A percentile compares a stretch with the other conserved stretches of the same genome.
Evolutionary conservation across 1,140 invertebrate species (phyloP).

Genomic region (Drosophila willistoni): DNA sequence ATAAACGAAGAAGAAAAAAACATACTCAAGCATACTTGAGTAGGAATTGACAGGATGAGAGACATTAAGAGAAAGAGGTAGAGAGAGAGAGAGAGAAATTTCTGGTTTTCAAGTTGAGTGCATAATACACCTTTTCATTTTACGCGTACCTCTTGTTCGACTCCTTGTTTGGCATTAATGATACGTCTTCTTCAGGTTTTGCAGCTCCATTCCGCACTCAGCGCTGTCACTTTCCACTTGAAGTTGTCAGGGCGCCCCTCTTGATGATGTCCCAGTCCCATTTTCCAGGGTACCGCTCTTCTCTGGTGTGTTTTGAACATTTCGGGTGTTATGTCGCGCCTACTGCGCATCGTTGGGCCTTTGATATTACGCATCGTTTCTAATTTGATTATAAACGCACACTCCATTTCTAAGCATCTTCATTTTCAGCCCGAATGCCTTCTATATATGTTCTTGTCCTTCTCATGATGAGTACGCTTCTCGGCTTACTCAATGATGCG

Average conservation of each 20-base stretch:
- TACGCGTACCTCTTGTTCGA: slow-evolving; percentile 62
- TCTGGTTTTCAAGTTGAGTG: slow-evolving; percentile 57
- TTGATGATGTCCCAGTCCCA: slow-evolving; percentile 50
- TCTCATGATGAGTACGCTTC: slow-evolving; percentile 67
- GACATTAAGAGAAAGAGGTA: slow-evolving; percentile 14
- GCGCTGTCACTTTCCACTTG: slow-evolving; percentile 73
- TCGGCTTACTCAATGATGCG: slow-evolving; percentile 78
- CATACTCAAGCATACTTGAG: slow-evolving; percentile 56
- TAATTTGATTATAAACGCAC: slow-evolving; percentile 82
- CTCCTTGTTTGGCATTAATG: slow-evolving; percentile 76
- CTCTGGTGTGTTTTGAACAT: slow-evolving; percentile 65
- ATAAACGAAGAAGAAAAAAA: background rate
- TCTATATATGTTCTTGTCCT: slow-evolving; percentile 22
- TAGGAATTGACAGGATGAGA: slow-evolving; percentile 64
- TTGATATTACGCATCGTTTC: slow-evolving; percentile 80
- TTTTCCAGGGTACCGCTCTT: slow-evolving; percentile 52
- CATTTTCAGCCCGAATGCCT: slow-evolving; percentile 64
- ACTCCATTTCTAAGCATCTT: slow-evolving; percentile 63
- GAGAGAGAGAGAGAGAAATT: background rate
- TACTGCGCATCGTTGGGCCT: slow-evolving; percentile 62
- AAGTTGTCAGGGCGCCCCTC: slow-evolving; percentile 63
- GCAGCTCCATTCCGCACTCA: slow-evolving; percentile 30
- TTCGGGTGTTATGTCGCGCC: slow-evolving; percentile 79
- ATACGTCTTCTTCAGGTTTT: slow-evolving; percentile 75
- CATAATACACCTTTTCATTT: slow-evolving; percentile 77